Base-by-base conservation (phyloP, 2,113 vertebrate species). In the Stigmatopora nigra region DNA sequence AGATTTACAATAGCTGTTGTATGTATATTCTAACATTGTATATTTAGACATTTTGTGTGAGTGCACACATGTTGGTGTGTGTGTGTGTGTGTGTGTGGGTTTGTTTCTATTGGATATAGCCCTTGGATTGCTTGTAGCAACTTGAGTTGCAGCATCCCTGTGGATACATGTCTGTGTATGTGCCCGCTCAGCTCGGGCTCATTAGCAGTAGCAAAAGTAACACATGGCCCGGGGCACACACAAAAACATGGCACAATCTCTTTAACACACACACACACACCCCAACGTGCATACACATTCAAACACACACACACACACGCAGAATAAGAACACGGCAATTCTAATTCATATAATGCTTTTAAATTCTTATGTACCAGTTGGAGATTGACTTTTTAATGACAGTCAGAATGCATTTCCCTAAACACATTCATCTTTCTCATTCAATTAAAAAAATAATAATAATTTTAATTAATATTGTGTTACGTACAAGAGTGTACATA, bases 141-240 rank as follows among this genome's bases (percentile, higher is more conserved):
- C 79, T 87, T 64, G 48, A 80, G 80, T 84, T 80, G 80, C 83
- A 81, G 67, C 60, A 22, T 87, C 86, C 81, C 87, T 67, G 67
- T 59, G 71, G 61, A 49, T 68, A 71, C 67, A 51, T 69, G 64
- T 73, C 72, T 76, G 65, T 57, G 67, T 74, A 36, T 56, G 63
- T 64, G 51, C 65, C 59, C 66, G 69, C 63, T 72, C 77, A 71
- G 81, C 78, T 82, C 80, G 81, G 59, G 82, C 86, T 87, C 86
- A 87, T 87, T 87, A 87, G 84, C 56, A 75, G 71, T 78, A 81
- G 79, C 86, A 86, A 75, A 31, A 83, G 84, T 77, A 87, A 82
- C 86, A 87, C 86, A 86, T 87, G 82, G 84, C 84, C 86, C 72
- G 78, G 68, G 86, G 86, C 86, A 52, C 79, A 77, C 78, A 77